Base-by-base conservation (phyloP, 2,113 vertebrate genomes). In the Mastomys natalensis region DNA sequence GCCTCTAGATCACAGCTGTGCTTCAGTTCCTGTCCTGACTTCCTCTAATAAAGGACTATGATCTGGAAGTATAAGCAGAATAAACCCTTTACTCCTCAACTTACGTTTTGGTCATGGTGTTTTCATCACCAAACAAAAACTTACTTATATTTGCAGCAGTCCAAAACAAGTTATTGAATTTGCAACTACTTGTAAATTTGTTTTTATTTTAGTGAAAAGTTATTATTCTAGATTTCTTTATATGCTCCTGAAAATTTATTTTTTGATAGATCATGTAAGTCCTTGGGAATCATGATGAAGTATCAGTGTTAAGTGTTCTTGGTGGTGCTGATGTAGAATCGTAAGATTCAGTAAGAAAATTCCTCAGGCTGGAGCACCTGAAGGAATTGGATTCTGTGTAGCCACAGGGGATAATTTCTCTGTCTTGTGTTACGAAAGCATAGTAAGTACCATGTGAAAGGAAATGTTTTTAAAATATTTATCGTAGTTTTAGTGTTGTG, bases 201-300 rank as follows among this genome's bases (percentile, higher is more conserved):
- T 10, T 73, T n/a, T 40, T 22, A 73, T 40, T 73, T 72, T 73
- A 40, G 55, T 85, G 10, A 40, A 53, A 95, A 29, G n/a, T 53
- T 90, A 24, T 62, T 92, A 94, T 95, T 92, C 16, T 82, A 76
- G 89, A 88, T 86, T 81, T 92, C 1, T 58, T 51, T 73, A 29
- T 89, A 5, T 86, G 45, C 21, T 26, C 43, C 55, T 90, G 22
- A 17, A 90, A 85, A 15, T 88, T 74, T 80, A 9, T 77, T 45
- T 45, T 74, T 26, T 90, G 55, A 48, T 4, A 74, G 17, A 7
- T 86, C 22, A 53, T 72, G 19, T 80, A 51, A 66, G 66, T 93
- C 37, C 88, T n/a, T 53, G 55, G 34, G 24, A 90, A 92, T 76
- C 21, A 55, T 4, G 53, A 77, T 85, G 53, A 92, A 72, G 2